Evolutionary conservation across 2,113 vertebrate genomes (phyloP).

Genomic region (Guaruba guarouba): DNA sequence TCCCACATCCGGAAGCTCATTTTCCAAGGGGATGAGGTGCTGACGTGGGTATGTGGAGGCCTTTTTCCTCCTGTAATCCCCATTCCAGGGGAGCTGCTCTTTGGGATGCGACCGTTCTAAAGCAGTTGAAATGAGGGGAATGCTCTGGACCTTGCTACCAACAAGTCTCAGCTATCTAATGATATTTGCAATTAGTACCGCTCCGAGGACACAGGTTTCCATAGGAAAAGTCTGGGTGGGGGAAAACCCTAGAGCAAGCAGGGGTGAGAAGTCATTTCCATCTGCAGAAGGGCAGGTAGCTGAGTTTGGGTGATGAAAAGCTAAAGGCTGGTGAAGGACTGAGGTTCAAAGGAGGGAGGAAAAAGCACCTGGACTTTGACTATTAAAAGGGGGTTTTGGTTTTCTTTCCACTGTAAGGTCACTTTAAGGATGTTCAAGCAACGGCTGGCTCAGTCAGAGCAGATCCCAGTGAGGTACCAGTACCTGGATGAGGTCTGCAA

Average conservation of each 20-base stretch:
- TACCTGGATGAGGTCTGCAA: conserved; percentile 79
- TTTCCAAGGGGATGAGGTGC: conserved; percentile 87
- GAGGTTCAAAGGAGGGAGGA: background rate
- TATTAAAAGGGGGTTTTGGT: rapidly evolving
- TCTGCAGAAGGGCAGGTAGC: background rate
- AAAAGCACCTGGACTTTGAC: background rate
- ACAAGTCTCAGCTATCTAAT: too few relatives aligned
- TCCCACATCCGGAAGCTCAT: conserved; percentile 88
- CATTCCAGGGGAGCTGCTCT: background rate
- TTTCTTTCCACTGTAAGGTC: conserved; percentile 61
- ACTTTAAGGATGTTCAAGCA: conserved; percentile 88
- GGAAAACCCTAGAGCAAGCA: background rate
- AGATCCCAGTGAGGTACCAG: conserved; percentile 76
- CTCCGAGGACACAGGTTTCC: background rate
- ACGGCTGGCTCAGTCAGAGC: conserved; percentile 80
- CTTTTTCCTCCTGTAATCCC: background rate
- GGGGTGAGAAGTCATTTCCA: background rate
- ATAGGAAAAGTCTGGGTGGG: background rate
- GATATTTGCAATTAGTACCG: rapidly evolving
- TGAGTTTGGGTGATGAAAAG: background rate
- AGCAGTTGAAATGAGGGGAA: too few relatives aligned
- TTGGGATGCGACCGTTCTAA: background rate
- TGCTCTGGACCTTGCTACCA: background rate
- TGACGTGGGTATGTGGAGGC: conserved; percentile 80
- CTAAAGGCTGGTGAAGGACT: background rate